These are phyloP conservation scores for Ascidia mentula DNA, from an alignment of 23 tunicate genomes.

Conservation along the genomic window DNA sequence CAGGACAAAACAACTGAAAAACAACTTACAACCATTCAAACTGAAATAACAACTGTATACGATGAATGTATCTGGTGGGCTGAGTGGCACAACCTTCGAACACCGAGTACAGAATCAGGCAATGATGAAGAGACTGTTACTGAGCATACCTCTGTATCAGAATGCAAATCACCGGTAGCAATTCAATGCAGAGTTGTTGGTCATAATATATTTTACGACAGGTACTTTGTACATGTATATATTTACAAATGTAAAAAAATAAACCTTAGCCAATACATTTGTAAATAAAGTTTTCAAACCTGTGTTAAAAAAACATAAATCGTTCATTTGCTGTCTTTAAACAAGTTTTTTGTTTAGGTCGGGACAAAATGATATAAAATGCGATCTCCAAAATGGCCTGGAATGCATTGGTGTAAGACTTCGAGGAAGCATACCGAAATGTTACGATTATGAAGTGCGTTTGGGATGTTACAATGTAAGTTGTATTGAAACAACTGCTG, in stretches of 20 bases:
- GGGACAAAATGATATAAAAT: slow-evolving; percentile 20
- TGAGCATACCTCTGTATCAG: slow-evolving; percentile 8
- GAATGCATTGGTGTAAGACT: slow-evolving; percentile 1
- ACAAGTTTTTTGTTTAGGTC: slow-evolving; percentile 1
- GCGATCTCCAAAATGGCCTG: slow-evolving; percentile 20
- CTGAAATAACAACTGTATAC: slow-evolving; percentile 10
- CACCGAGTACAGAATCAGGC: slow-evolving; percentile 19
- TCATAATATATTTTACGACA: not conserved
- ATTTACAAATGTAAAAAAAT: not conserved
- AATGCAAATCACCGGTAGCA: slow-evolving; percentile 26
- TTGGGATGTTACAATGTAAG: slow-evolving; percentile 19
- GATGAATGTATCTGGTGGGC: slow-evolving; percentile 35
- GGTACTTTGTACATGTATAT: not conserved
- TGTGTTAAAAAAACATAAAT: too few species aligned
- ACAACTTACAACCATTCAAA: not conserved
- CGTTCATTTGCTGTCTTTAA: too few species aligned
- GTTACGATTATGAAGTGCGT: slow-evolving; percentile 30
- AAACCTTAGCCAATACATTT: not conserved
- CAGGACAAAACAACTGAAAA: not conserved
- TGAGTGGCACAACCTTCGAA: slow-evolving; percentile 12
- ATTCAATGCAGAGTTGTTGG: slow-evolving; percentile 18
- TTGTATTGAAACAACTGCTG: slow-evolving; percentile 9
- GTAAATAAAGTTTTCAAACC: not conserved
- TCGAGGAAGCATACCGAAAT: slow-evolving; percentile 21
- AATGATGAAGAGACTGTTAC: slow-evolving; percentile 18